Percentiles rank a stretch among this genome's conserved stretches.
Evolutionary conservation across 2,888 invertebrate species (phyloP).

Genomic region (Agrotis segetum): DNA sequence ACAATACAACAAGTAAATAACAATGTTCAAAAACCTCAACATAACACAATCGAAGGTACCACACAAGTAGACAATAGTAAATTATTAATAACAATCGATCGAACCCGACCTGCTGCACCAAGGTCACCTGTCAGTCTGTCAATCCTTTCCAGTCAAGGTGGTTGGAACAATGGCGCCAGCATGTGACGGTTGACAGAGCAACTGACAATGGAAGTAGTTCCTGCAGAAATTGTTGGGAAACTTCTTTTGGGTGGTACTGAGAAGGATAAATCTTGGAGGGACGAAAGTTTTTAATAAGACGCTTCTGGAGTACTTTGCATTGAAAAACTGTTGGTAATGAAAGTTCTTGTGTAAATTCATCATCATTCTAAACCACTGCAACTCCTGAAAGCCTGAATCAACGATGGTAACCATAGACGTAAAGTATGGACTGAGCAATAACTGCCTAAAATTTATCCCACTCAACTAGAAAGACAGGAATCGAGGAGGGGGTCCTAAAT

Average conservation of each 20-base stretch:
- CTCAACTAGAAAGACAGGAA: too few species aligned
- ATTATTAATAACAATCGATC: conserved; percentile 34
- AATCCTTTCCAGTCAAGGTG: conserved; percentile 40
- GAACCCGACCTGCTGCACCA: conserved; percentile 43
- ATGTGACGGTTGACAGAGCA: conserved; percentile 61
- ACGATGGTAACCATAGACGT: too few species aligned
- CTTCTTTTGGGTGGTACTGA: conserved; percentile 9
- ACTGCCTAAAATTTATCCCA: too few species aligned
- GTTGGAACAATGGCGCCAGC: conserved; percentile 51
- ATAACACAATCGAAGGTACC: background rate
- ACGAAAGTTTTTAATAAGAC: too few species aligned
- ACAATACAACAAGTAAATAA: too few species aligned
- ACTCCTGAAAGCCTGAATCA: too few species aligned
- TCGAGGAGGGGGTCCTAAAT: too few species aligned
- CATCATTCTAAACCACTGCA: too few species aligned
- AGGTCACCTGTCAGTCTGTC: conserved; percentile 46
- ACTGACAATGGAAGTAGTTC: conserved; percentile 49
- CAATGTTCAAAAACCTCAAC: background rate
- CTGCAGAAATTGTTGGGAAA: conserved; percentile 28
- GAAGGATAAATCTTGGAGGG: background rate
- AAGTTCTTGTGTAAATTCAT: too few species aligned
- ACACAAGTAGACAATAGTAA: conserved; percentile 22
- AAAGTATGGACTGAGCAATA: too few species aligned
- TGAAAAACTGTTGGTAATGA: too few species aligned
- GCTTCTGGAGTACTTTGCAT: too few species aligned